Conservation (phyloP, 2,113 vertebrate genomes). For the Spizaetus ornatus region DNA sequence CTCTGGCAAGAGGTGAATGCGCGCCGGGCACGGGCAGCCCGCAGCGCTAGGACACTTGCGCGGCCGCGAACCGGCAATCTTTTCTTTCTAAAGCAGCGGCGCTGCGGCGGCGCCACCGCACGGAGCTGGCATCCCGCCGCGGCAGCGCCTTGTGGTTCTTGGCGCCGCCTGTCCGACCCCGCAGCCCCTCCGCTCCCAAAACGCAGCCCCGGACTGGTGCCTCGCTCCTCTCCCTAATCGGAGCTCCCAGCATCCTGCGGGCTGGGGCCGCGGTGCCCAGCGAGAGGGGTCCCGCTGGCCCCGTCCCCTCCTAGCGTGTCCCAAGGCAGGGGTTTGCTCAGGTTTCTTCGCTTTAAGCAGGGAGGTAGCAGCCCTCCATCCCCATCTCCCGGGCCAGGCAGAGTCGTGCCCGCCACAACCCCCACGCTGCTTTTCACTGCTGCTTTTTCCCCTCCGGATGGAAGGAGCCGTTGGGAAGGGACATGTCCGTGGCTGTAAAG, state of each 20-base stretch:
- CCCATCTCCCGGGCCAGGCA: background rate
- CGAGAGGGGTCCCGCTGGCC: too few species aligned
- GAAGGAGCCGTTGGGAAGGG: background rate
- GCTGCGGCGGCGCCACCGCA: background rate
- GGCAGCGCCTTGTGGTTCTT: fast-evolving
- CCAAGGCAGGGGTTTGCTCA: background rate
- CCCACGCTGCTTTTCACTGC: background rate
- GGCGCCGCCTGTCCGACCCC: fast-evolving
- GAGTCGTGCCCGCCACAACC: fast-evolving
- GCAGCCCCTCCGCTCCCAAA: fast-evolving
- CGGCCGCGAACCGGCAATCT: fast-evolving
- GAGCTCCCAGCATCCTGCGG: background rate
- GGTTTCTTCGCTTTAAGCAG: too few species aligned
- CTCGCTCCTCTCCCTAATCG: background rate
- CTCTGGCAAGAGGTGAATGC: constrained; percentile 69
- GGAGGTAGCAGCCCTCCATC: background rate
- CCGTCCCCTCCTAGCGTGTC: fast-evolving
- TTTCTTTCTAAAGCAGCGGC: fast-evolving
- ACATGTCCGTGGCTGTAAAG: fast-evolving
- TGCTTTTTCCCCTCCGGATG: fast-evolving
- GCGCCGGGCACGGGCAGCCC: constrained; percentile 37
- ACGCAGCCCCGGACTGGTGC: fast-evolving
- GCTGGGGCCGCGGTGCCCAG: background rate
- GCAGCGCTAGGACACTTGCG: constrained; percentile 64
- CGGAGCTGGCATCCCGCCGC: fast-evolving